Percentiles rank a stretch among this genome's conserved stretches.
Conservation (phyloP, 2,888 invertebrate species). For the Catocala nupta region DNA sequence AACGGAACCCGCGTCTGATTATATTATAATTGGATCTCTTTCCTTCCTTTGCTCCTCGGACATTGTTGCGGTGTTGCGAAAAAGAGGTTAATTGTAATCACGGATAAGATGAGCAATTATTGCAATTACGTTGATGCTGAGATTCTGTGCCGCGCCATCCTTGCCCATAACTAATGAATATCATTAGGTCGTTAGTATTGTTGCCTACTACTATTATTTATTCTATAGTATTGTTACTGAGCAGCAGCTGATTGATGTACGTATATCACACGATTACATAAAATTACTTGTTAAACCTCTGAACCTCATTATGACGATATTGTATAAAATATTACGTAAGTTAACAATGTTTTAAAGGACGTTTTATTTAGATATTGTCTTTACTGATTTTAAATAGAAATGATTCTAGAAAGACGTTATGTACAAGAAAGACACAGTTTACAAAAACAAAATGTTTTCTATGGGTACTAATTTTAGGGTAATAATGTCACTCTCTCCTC, state of each 20-base stretch:
- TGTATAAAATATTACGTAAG: no score
- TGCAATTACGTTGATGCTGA: conserved; percentile 45
- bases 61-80: conserved; percentile 28
- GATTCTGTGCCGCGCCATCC: conserved; percentile 48
- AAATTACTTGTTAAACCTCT: not conserved
- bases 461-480: no score
- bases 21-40: conserved; percentile 22
- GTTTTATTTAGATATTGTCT: no score
- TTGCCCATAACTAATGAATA: conserved; percentile 49
- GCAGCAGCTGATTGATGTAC: conserved; percentile 13
- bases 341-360: no score
- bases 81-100: conserved; percentile 39
- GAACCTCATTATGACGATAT: no score
- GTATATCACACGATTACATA: conserved; percentile 6
- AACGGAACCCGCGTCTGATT: conserved; percentile 20
- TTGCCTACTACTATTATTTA: conserved; percentile 5
- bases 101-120: conserved; percentile 41
- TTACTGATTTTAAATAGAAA: no score
- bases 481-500: no score
- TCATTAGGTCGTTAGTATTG: conserved; percentile 32
- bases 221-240: conserved; percentile 30
- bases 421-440: no score
- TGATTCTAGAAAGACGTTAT: no score
- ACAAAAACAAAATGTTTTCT: no score
- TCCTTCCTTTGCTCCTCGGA: conserved; percentile 18